Evolutionary conservation across 1,140 invertebrate species (phyloP).

Genomic region (Globodera rostochiensis): DNA sequence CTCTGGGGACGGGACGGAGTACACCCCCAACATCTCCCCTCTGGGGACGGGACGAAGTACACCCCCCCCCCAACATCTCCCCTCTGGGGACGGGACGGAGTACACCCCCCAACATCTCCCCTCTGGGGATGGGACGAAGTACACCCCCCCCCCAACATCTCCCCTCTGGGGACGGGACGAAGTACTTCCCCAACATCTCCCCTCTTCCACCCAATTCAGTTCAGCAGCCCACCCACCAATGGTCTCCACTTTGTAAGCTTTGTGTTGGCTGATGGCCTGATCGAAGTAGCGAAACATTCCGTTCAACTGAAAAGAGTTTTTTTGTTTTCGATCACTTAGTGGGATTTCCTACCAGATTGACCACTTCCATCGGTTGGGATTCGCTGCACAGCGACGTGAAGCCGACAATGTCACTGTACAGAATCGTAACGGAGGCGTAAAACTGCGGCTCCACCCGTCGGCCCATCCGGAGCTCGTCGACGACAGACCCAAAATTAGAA

Average conservation of each 20-base stretch:
- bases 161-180: too few relatives aligned
- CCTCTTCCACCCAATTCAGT: too few relatives aligned
- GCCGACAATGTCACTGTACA: slow-evolving; percentile 56
- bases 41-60: too few relatives aligned
- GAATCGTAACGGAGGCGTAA: slow-evolving; percentile 55
- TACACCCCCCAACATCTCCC: too few relatives aligned
- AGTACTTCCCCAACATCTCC: too few relatives aligned
- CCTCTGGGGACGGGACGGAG: too few relatives aligned
- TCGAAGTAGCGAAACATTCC: slow-evolving; percentile 56
- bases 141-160: too few relatives aligned
- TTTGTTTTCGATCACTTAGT: background rate
- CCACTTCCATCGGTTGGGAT: slow-evolving; percentile 54
- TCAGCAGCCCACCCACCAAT: slow-evolving; percentile 35
- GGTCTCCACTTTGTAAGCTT: slow-evolving; percentile 54
- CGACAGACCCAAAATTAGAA: slow-evolving; percentile 43
- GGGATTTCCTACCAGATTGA: slow-evolving; percentile 23
- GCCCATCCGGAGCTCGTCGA: slow-evolving; percentile 50
- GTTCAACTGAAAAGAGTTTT: slow-evolving; percentile 35
- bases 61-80: too few relatives aligned
- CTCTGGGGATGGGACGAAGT: too few relatives aligned
- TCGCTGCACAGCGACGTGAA: slow-evolving; percentile 57
- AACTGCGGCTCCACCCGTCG: slow-evolving; percentile 51
- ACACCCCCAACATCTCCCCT: too few relatives aligned
- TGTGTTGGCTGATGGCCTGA: slow-evolving; percentile 46
- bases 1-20: too few relatives aligned